Evolutionary conservation across 2,113 vertebrate genomes (phyloP).

Genomic region (Notiomystis cincta): DNA sequence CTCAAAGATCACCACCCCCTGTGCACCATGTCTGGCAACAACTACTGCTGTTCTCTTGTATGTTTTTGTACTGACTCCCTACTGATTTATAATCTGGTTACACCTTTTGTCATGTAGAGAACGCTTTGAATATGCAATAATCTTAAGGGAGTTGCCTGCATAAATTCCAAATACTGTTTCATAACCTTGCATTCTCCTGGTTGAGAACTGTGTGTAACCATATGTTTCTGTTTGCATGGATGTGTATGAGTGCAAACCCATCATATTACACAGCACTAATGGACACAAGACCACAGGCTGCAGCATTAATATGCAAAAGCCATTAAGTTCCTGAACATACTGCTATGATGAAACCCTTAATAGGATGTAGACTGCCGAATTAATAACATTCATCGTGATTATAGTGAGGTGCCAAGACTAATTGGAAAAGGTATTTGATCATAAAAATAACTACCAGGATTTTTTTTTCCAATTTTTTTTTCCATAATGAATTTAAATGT

Average conservation of each 20-base stretch:
- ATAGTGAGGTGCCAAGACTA: slow-evolving; percentile 51
- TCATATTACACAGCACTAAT: neutral
- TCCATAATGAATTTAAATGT: slow-evolving; percentile 52
- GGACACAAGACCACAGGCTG: neutral
- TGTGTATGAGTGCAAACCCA: neutral
- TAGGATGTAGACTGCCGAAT: slow-evolving; percentile 59
- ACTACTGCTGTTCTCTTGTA: neutral
- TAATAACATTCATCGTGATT: slow-evolving; percentile 63
- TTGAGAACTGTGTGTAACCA: neutral
- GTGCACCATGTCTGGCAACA: neutral
- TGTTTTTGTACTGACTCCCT: neutral
- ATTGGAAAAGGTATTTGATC: slow-evolving; percentile 68
- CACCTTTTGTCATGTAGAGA: neutral
- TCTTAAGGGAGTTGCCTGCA: neutral
- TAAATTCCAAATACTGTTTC: neutral
- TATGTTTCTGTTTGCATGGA: neutral
- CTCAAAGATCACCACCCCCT: neutral
- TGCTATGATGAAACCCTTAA: slow-evolving; percentile 41
- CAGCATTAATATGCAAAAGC: slow-evolving; percentile 41
- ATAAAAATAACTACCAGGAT: slow-evolving; percentile 48
- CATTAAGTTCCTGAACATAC: slow-evolving; percentile 25
- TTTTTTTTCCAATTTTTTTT: neutral
- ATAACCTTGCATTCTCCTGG: neutral
- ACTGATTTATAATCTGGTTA: neutral
- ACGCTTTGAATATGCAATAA: neutral